Evolutionary conservation across 1,140 invertebrate genomes (phyloP).

Genomic region (Artemia franciscana): DNA sequence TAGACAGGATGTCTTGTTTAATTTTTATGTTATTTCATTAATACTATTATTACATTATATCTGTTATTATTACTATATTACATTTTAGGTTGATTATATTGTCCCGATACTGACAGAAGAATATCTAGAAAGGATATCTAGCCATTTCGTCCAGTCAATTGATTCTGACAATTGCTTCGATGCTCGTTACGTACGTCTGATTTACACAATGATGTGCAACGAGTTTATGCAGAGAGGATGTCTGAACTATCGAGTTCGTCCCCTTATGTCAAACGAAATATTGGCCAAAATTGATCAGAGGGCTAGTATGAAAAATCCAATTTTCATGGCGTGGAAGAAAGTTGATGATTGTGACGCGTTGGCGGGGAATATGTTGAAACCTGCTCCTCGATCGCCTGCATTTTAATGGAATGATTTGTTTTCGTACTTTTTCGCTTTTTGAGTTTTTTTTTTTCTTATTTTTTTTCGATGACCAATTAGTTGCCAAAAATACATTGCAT

Average conservation of each 20-base stretch:
- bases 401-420: not conserved
- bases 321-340: not conserved
- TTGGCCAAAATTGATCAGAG: not conserved
- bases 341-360: not conserved
- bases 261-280: not conserved
- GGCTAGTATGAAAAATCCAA: not conserved
- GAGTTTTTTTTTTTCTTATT: too few species aligned
- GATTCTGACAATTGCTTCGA: not conserved
- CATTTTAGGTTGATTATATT: slow-evolving; percentile 3
- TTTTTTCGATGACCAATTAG: too few species aligned
- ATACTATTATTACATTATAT: too few species aligned
- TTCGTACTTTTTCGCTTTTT: not conserved
- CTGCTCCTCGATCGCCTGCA: not conserved
- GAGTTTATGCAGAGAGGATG: not conserved
- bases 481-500: too few species aligned
- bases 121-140: not conserved
- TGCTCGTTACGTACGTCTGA: not conserved
- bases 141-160: not conserved
- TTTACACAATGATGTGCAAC: slow-evolving; percentile 1
- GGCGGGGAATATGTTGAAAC: not conserved
- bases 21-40: too few species aligned
- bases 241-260: not conserved
- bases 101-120: slow-evolving; percentile 1
- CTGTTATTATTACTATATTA: too few species aligned
- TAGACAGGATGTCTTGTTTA: too few species aligned